Evolutionary conservation across 2,888 invertebrate species (phyloP).

Genomic region (Acrocera orbiculus): DNA sequence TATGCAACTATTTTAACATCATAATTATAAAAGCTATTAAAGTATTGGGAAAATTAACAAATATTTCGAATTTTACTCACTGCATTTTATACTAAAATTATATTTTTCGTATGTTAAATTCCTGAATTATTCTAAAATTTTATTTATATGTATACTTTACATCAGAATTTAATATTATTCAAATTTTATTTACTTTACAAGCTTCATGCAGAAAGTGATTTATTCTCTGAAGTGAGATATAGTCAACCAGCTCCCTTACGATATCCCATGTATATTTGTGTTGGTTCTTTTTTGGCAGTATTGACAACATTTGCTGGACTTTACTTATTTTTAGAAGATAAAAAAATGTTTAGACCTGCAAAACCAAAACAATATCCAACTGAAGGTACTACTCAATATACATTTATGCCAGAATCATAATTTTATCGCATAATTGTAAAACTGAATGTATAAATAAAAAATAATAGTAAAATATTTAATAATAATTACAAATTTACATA

Average conservation of each 20-base stretch:
- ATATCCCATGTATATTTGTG: slow-evolving; percentile 33
- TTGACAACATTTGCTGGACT: slow-evolving; percentile 33
- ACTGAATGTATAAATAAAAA: too few relatives aligned
- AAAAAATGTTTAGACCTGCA: slow-evolving; percentile 44
- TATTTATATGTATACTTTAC: slow-evolving; percentile 5
- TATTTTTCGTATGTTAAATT: too few relatives aligned
- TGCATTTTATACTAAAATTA: too few relatives aligned
- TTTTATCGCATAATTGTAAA: too few relatives aligned
- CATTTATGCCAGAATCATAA: slow-evolving; percentile 43
- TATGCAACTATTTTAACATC: too few relatives aligned
- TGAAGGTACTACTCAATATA: slow-evolving; percentile 41
- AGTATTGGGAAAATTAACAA: too few relatives aligned
- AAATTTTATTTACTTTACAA: slow-evolving; percentile 25
- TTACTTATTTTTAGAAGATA: slow-evolving; percentile 37
- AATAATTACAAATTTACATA: too few relatives aligned
- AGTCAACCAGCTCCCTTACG: slow-evolving; percentile 39
- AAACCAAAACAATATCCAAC: slow-evolving; percentile 46
- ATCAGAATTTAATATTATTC: not conserved
- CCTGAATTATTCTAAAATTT: too few relatives aligned
- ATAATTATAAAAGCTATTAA: too few relatives aligned
- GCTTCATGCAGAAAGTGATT: slow-evolving; percentile 48
- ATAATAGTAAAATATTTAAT: too few relatives aligned
- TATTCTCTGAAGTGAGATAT: slow-evolving; percentile 54
- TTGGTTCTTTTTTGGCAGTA: slow-evolving; percentile 37
- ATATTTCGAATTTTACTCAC: too few relatives aligned